Evolutionary conservation across 2,113 vertebrate genomes (phyloP).

Genomic region (Rhodinocichla rosea): DNA sequence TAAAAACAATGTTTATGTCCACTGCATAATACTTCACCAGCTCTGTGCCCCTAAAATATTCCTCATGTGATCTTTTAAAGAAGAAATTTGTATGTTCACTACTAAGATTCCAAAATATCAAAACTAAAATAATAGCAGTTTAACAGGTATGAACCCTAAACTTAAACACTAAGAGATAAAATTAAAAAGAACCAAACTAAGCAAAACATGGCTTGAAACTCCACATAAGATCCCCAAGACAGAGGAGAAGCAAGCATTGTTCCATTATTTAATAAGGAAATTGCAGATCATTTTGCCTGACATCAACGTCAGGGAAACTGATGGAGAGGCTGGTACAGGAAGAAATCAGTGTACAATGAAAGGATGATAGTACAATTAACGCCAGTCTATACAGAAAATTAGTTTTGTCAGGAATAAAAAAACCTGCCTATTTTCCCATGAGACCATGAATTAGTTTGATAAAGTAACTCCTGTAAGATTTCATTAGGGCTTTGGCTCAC

Average conservation of each 20-base stretch:
- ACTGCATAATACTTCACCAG: background rate
- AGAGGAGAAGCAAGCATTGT: background rate
- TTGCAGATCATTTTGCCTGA: constrained; percentile 29
- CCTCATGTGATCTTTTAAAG: background rate
- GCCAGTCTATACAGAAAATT: constrained; percentile 6
- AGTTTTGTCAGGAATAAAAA: constrained; percentile 5
- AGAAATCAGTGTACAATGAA: constrained; percentile 53
- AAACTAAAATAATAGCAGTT: background rate
- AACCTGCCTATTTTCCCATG: background rate
- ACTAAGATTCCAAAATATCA: background rate
- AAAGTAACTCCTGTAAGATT: background rate
- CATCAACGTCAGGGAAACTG: constrained; percentile 48
- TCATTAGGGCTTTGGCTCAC: background rate
- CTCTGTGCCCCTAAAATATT: background rate
- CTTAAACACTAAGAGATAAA: background rate
- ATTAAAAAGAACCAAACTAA: background rate
- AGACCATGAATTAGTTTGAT: background rate
- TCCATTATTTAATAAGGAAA: constrained; percentile 61
- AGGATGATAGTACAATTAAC: constrained; percentile 53
- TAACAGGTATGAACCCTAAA: background rate
- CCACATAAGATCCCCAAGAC: background rate
- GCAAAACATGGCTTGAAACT: background rate
- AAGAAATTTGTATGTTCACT: background rate
- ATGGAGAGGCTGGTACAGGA: constrained; percentile 52
- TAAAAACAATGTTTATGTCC: background rate